Evolutionary conservation across 1,140 invertebrate genomes (phyloP).

Genomic region (Drosophila pandora): DNA sequence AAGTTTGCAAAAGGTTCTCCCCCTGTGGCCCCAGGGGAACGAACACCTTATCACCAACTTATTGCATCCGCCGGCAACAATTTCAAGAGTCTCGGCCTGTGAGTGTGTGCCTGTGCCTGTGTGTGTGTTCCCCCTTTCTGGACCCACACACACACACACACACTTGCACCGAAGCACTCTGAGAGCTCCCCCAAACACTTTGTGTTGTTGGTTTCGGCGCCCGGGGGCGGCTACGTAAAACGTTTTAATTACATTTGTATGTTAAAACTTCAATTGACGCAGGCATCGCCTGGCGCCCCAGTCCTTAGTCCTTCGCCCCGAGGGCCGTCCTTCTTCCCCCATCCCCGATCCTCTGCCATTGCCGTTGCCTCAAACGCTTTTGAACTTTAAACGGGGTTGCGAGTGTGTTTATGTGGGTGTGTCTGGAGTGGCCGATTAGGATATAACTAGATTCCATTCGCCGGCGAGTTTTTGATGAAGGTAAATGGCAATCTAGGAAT

Average conservation of each 20-base stretch:
- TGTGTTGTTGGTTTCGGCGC: slow-evolving; percentile 64
- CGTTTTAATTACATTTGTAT: slow-evolving; percentile 83
- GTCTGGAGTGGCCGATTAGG: slow-evolving; percentile 70
- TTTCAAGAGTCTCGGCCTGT: slow-evolving; percentile 66
- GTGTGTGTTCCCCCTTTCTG: slow-evolving; percentile 58
- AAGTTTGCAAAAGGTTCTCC: slow-evolving; percentile 67
- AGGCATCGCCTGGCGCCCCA: slow-evolving; percentile 30
- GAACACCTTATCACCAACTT: slow-evolving; percentile 82
- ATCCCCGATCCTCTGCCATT: background rate
- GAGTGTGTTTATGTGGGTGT: slow-evolving; percentile 43
- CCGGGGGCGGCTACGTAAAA: slow-evolving; percentile 77
- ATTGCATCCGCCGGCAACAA: slow-evolving; percentile 81
- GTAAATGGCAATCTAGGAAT: slow-evolving; percentile 64
- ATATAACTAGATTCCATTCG: slow-evolving; percentile 76
- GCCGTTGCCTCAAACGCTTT: slow-evolving; percentile 71
- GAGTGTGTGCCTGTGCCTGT: slow-evolving; percentile 35
- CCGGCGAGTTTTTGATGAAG: slow-evolving; percentile 75
- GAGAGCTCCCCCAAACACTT: slow-evolving; percentile 57
- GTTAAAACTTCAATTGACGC: slow-evolving; percentile 81
- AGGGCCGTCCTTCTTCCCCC: background rate
- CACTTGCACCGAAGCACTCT: slow-evolving; percentile 2
- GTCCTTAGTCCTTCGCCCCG: slow-evolving; percentile 1
- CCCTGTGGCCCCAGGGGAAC: slow-evolving; percentile 70
- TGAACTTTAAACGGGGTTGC: slow-evolving; percentile 69
- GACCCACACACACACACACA: slow-evolving; percentile 50